phyloP scores from a whole-genome alignment of 2,888 invertebrate genomes.

The Acleris emargana region DNA sequence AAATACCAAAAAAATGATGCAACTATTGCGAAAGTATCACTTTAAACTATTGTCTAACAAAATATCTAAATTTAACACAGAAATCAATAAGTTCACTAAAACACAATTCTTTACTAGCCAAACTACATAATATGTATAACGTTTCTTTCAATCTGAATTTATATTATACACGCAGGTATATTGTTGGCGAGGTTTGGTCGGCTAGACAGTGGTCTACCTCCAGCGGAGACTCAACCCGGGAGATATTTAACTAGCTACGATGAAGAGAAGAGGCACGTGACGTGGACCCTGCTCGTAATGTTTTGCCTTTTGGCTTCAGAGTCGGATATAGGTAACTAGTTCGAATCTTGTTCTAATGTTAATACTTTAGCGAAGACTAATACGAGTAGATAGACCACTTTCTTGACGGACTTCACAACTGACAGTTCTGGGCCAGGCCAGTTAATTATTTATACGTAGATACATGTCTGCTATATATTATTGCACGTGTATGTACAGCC shows the following conservation, averaged over 20 bases:
- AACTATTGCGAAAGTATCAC: not conserved
- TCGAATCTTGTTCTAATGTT: too few species aligned
- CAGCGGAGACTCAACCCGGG: too few species aligned
- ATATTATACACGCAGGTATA: not conserved
- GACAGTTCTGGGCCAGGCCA: conserved; percentile 2
- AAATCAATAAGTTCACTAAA: conserved; percentile 7
- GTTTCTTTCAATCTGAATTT: conserved; percentile 1
- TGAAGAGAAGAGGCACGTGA: too few species aligned
- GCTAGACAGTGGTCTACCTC: too few species aligned
- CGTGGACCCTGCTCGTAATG: too few species aligned
- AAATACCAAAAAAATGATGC: not conserved
- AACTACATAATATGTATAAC: conserved; percentile 18
- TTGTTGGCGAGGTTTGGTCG: too few species aligned
- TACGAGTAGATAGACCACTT: not conserved
- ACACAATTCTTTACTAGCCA: conserved; percentile 12
- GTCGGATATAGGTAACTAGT: too few species aligned
- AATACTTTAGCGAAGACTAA: not conserved
- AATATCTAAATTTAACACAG: conserved; percentile 11
- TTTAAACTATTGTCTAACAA: conserved; percentile 1
- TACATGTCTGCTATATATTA: conserved; percentile 21
- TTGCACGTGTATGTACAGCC: conserved; percentile 36
- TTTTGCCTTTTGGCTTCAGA: too few species aligned
- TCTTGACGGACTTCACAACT: conserved; percentile 4
- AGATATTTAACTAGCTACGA: too few species aligned
- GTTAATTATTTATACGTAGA: conserved; percentile 3